These are phyloP conservation scores for Myzus persicae DNA, from an alignment of 1,140 invertebrate species.

Conservation along the genomic window DNA sequence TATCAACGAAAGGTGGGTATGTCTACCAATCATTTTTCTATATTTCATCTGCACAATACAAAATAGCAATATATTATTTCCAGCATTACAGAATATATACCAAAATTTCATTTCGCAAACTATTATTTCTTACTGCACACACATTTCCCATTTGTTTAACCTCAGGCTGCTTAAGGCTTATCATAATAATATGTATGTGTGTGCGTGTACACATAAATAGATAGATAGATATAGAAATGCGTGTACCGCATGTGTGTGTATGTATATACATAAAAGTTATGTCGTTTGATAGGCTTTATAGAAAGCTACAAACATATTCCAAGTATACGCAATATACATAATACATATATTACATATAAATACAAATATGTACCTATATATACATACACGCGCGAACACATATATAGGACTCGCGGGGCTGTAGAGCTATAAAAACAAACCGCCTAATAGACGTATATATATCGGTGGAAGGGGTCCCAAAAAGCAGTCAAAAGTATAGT, in stretches of 20 bases:
- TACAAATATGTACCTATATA: constrained; percentile 9
- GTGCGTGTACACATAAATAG: neutral
- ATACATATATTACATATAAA: neutral
- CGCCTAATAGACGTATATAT: constrained; percentile 32
- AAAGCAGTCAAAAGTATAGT: constrained; percentile 56
- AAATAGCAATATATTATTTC: neutral
- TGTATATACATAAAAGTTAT: neutral
- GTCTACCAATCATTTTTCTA: neutral
- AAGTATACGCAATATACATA: neutral
- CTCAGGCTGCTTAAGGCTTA: neutral
- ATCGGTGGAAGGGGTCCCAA: constrained; percentile 18
- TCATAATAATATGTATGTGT: neutral
- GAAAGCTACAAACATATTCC: neutral
- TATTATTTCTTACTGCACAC: neutral
- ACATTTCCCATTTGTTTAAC: neutral
- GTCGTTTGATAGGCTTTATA: neutral
- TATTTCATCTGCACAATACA: neutral
- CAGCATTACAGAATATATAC: neutral
- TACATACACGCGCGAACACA: neutral
- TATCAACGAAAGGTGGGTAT: neutral
- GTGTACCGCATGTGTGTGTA: neutral
- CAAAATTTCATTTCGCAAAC: neutral
- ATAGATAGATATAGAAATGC: neutral
- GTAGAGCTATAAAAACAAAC: constrained; percentile 48
- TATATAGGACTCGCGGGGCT: neutral